Base-by-base conservation (phyloP, 2,113 vertebrate genomes). In the Sinocyclocheilus anshuiensis region DNA sequence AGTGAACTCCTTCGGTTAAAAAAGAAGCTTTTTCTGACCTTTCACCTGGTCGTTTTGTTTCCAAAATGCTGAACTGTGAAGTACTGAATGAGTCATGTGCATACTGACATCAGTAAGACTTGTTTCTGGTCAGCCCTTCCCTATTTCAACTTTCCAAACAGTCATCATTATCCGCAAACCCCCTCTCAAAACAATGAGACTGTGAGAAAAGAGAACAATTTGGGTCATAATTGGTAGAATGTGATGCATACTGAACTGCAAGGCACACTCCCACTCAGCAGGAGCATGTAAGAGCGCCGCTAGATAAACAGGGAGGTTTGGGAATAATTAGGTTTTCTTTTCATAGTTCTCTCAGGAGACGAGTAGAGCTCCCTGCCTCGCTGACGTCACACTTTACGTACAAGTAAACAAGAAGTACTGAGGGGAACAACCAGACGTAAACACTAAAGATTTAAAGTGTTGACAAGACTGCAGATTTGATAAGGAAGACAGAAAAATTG, bases 351-450 rank as follows among this genome's bases (percentile, higher is more conserved):
- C 92, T 84, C 88, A 13, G 0, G 89, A 84, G 91, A 92, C 80
- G 4, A 9, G 87, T 81, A 89, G 74, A 82, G 71, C 81, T 90
- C 75, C 89, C 89, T 89, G 63, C 78, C 79, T 87, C 81, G 82
- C 85, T 94, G 93, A 94, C 93, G 92, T 94, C 92, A 94, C 80
- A 65, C 90, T 85, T 90, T 89, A 90, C 87, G 88, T 90, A 88
- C 90, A 92, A 93, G 92, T 92, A 93, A 94, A 94, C 94, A 95
- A 85, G 86, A 36, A 59, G 65, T 87, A 88, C 88, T 77, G 53
- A 48, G 86, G 90, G 90, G 89, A 92, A 92, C 86, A 89, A 83
- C 79, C 29, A 53, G 87, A 69, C 87, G 85, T 94, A 94, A 94
- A 95, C 93, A 95, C 76, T 88, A 83, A 92, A 77, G 83, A 89